Conservation (phyloP, 2,888 invertebrate genomes). For the Phaonia tiefii region DNA sequence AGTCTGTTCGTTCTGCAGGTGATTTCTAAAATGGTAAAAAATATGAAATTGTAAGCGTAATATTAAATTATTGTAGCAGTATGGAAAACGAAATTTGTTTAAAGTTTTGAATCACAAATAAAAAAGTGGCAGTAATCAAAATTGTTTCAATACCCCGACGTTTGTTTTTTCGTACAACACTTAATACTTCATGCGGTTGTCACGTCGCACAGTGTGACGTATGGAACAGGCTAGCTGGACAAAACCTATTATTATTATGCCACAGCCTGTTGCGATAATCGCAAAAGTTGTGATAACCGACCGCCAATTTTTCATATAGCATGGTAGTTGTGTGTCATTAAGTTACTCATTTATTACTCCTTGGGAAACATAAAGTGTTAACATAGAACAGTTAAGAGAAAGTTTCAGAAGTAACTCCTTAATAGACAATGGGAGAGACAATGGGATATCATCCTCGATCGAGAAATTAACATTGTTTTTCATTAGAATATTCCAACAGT, state of each 20-base stretch:
- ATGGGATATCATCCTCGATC: conserved; percentile 24
- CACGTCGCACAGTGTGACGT: too few relatives aligned
- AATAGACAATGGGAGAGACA: not conserved
- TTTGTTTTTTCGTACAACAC: too few relatives aligned
- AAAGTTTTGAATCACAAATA: too few relatives aligned
- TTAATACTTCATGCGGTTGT: too few relatives aligned
- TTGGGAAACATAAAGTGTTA: too few relatives aligned
- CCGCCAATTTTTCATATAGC: not conserved
- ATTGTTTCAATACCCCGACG: too few relatives aligned
- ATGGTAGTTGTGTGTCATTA: not conserved
- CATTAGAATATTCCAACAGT: conserved; percentile 33
- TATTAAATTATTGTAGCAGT: too few relatives aligned
- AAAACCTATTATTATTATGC: not conserved
- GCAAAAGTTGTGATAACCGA: not conserved
- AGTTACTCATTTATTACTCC: not conserved
- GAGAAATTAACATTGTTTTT: not conserved
- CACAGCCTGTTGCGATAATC: not conserved
- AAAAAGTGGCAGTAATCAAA: too few relatives aligned
- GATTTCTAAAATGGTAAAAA: too few relatives aligned
- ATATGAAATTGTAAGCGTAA: too few relatives aligned
- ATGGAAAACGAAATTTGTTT: too few relatives aligned
- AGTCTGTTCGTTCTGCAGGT: too few relatives aligned
- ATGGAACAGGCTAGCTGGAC: not conserved
- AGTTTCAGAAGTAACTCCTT: not conserved
- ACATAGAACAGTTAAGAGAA: not conserved